Percentiles rank a stretch among this genome's conserved stretches.
phyloP scores from a whole-genome alignment of 2,797 vertebrate species.

The Acanthurus tractus region DNA sequence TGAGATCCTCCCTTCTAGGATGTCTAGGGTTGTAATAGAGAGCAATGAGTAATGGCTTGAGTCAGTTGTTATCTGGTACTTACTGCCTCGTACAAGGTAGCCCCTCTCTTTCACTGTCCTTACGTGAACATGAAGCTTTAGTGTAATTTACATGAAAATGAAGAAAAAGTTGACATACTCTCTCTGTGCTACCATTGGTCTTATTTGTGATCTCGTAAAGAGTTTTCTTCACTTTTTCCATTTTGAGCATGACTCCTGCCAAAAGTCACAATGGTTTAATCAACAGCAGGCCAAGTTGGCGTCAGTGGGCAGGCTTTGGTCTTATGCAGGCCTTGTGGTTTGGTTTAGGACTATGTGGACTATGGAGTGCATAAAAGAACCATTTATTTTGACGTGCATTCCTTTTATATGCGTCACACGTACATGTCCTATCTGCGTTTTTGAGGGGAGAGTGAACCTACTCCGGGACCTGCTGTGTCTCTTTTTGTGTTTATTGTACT shows the following conservation, averaged over 20 bases:
- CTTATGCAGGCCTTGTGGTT: conserved; percentile 78
- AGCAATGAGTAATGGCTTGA: conserved; percentile 31
- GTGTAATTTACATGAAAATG: conserved; percentile 8
- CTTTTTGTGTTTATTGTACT: conserved; percentile 49
- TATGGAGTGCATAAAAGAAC: conserved; percentile 67
- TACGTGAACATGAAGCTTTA: not conserved
- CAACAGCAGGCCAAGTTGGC: conserved; percentile 74
- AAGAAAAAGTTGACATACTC: conserved; percentile 9
- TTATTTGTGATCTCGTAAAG: conserved; percentile 62
- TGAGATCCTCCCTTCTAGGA: conserved; percentile 27
- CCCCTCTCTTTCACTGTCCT: conserved; percentile 3
- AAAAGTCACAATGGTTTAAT: conserved; percentile 79
- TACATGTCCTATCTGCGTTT: conserved; percentile 65
- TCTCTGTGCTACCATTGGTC: not conserved
- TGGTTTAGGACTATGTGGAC: conserved; percentile 72
- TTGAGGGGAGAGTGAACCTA: conserved; percentile 36
- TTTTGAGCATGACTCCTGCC: conserved; percentile 66
- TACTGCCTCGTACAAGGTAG: not conserved
- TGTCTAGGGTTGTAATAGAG: conserved; percentile 27
- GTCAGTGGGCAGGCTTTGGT: conserved; percentile 77
- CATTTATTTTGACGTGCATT: conserved; percentile 76
- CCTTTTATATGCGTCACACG: conserved; percentile 74
- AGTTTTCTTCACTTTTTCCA: conserved; percentile 70
- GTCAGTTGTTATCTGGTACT: not conserved
- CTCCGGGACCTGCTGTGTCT: conserved; percentile 35